Evolutionary conservation across 2,797 vertebrate species (phyloP).

Genomic region (Etheostoma nigrum): DNA sequence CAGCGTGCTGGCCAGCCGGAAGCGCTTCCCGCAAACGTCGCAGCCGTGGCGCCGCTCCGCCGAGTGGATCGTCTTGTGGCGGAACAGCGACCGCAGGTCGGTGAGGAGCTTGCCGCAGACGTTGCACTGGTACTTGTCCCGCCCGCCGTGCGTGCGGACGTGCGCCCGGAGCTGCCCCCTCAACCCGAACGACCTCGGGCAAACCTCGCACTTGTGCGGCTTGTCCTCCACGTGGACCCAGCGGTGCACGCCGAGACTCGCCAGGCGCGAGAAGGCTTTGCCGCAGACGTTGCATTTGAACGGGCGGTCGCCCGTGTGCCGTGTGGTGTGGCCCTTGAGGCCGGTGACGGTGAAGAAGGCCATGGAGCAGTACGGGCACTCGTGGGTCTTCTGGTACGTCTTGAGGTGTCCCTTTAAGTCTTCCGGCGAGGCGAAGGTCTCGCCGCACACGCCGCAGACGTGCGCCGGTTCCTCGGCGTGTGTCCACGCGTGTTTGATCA

Average conservation of each 20-base stretch:
- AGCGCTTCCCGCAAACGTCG: constrained; percentile 54
- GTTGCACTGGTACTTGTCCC: constrained; percentile 37
- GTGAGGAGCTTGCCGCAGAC: constrained; percentile 30
- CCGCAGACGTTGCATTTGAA: constrained; percentile 44
- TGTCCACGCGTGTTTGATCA: constrained; percentile 61
- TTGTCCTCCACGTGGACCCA: constrained; percentile 49
- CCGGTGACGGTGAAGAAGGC: constrained; percentile 32
- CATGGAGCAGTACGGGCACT: constrained; percentile 47
- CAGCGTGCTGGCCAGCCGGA: constrained; percentile 29
- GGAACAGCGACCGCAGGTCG: constrained; percentile 32
- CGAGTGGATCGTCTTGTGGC: constrained; percentile 50
- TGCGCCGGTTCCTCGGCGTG: constrained; percentile 28
- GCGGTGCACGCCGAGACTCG: constrained; percentile 23
- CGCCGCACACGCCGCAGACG: constrained; percentile 51
- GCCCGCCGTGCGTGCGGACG: background rate
- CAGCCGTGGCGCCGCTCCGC: constrained; percentile 45
- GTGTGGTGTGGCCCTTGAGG: constrained; percentile 23
- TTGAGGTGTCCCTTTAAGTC: constrained; percentile 37
- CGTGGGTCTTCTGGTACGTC: constrained; percentile 34
- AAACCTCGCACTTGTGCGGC: constrained; percentile 47
- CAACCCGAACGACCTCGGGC: constrained; percentile 36
- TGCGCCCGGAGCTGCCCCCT: constrained; percentile 50
- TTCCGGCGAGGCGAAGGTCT: background rate
- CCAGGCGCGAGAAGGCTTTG: constrained; percentile 38
- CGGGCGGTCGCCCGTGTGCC: constrained; percentile 15